Evolutionary conservation across 2,113 vertebrate genomes (phyloP), one percentile per base, ranked within the genome.

Genomic region (Paramormyrops kingsleyae): DNA sequence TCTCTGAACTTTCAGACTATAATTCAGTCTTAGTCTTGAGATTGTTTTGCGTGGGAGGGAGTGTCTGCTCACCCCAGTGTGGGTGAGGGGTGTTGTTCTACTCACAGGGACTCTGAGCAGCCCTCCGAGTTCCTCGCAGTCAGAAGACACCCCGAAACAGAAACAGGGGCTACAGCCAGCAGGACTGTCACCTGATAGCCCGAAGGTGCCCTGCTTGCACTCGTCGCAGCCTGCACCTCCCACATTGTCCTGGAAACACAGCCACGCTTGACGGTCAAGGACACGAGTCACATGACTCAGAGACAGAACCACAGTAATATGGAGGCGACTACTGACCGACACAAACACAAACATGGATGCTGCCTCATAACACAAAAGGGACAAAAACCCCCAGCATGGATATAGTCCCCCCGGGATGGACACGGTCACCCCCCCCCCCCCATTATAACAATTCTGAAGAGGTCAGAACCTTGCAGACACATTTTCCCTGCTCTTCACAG

Each of bases 391-490:
- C 31, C 35, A 17, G 31, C 27, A 39, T 39, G n/a, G 66, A 74
- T 6, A 35, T 5, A 74, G 27, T 5, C 66, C 66, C 66, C 13
- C n/a, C 1, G 4, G 27, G 10, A 74, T 35, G 9, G 13, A 15
- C 47, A 53, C n/a, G 2, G 19, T 31, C 12, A 15, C 31, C 4
- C 10, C 12, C 50, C 13, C 15, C 50, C 47, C 47, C 47, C 52
- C 52, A 74, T 77, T n/a, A 35, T 52, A 31, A 56, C 49, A 19
- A 62, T 46, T 35, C 31, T 62, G 52, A 62, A 88, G 31, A 84
- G 83, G 35, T 44, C 74, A 44, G 44, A 94, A 99, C 98, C 98
- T 99, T 99, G 96, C 98, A 99, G 35, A 94, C 91, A 92, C 98
- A 99, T 91, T 90, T 6, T 0, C 97, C 97, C 0, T 93, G 94